These are phyloP conservation scores for Polypterus senegalus DNA, from an alignment of 2,113 vertebrate species.

Conservation along the genomic window DNA sequence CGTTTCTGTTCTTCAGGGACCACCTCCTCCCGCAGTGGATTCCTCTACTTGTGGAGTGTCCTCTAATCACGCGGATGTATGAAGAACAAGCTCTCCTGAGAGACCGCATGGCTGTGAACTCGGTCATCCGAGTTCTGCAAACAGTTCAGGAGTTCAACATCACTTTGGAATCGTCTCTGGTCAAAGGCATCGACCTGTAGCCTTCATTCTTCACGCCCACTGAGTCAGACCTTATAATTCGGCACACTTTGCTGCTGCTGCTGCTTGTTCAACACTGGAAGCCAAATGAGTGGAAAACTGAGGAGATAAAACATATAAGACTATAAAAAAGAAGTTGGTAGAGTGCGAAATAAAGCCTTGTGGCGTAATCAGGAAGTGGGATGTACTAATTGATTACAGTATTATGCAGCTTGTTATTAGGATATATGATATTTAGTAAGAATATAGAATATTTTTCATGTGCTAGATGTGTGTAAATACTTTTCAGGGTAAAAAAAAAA, in stretches of 20 bases:
- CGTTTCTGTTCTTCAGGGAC: conserved; percentile 50
- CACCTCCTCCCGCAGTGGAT: conserved; percentile 83
- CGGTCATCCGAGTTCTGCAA: conserved; percentile 76
- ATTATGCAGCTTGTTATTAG: conserved; percentile 44
- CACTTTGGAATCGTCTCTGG: conserved; percentile 75
- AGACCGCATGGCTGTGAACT: conserved; percentile 67
- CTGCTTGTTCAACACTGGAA: conserved; percentile 29
- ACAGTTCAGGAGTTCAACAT: conserved; percentile 81
- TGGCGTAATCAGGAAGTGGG: background rate
- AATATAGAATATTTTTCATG: conserved; percentile 69
- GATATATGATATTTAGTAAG: conserved; percentile 50
- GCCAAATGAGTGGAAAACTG: background rate
- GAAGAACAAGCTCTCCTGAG: conserved; percentile 80
- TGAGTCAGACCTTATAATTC: background rate
- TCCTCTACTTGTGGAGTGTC: conserved; percentile 72
- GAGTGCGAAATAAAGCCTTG: background rate
- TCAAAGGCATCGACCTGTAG: conserved; percentile 90
- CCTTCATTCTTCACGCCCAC: conserved; percentile 21
- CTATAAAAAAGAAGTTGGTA: no score
- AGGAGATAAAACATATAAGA: background rate
- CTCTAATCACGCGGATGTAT: conserved; percentile 67
- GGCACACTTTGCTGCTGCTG: background rate
- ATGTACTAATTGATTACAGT: conserved; percentile 35
- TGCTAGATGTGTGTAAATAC: conserved; percentile 67
- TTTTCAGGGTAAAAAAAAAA: conserved; percentile 54